phyloP scores from a whole-genome alignment of 2,113 vertebrate species.

The Ascaphus truei region DNA sequence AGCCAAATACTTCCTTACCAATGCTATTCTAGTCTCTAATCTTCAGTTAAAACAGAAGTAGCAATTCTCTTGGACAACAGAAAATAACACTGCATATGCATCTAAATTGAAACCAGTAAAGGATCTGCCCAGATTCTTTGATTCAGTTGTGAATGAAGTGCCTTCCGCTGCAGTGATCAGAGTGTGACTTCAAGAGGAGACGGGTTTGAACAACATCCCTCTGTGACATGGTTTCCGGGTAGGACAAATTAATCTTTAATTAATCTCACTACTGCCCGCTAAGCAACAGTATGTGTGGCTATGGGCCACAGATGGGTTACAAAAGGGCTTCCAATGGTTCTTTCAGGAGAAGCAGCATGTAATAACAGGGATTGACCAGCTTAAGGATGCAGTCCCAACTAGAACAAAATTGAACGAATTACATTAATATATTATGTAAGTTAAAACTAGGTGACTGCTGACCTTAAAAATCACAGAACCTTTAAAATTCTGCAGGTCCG shows the following conservation, averaged over 20 bases:
- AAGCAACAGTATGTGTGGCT: background rate
- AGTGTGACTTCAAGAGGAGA: conserved; percentile 16
- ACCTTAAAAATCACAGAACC: too few species aligned
- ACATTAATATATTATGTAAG: too few species aligned
- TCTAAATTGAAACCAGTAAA: conserved; percentile 5
- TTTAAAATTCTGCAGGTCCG: too few species aligned
- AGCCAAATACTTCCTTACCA: too few species aligned
- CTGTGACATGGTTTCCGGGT: conserved; percentile 21
- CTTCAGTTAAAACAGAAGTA: background rate
- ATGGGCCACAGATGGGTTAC: background rate
- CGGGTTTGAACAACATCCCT: conserved; percentile 27
- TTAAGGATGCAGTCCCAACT: too few species aligned
- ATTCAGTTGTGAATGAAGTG: background rate
- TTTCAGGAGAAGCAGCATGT: background rate
- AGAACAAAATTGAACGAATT: too few species aligned
- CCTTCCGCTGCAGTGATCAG: conserved; percentile 3
- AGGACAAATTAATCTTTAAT: conserved; percentile 18
- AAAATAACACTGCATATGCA: background rate
- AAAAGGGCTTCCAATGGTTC: background rate
- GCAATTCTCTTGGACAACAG: background rate
- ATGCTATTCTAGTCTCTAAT: background rate
- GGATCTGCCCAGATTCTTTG: background rate
- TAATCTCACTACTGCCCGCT: conserved; percentile 11
- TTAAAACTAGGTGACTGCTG: too few species aligned
- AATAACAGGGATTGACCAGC: too few species aligned